phyloP scores from a whole-genome alignment of 2,888 invertebrate species.

The Charanyca ferruginea region DNA sequence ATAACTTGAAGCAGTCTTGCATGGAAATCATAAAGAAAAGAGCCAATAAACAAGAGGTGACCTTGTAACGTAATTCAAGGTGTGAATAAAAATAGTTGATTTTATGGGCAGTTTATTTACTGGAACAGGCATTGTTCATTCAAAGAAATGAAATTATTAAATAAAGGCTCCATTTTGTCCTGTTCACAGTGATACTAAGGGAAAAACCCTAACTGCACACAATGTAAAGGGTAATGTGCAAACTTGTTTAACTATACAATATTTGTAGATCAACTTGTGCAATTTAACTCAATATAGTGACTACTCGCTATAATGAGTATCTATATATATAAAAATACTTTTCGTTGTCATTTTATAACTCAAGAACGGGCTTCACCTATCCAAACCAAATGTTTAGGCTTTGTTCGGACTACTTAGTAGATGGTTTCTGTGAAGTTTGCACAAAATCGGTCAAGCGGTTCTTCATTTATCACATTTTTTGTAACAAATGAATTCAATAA shows the following conservation, averaged over 20 bases:
- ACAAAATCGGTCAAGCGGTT: no score
- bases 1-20: conserved; percentile 1
- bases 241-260: conserved; percentile 16
- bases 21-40: conserved; percentile 36
- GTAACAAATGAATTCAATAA: no score
- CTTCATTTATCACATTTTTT: no score
- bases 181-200: conserved; percentile 8
- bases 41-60: conserved; percentile 31
- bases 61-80: conserved; percentile 46
- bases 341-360: no score
- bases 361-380: no score
- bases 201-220: conserved; percentile 23
- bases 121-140: conserved; percentile 30
- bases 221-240: background rate
- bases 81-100: conserved; percentile 31
- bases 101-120: conserved; percentile 28
- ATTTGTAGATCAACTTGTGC: conserved; percentile 8
- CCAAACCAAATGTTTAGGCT: no score
- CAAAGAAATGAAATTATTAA: conserved; percentile 18
- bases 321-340: no score
- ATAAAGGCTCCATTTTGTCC: conserved; percentile 21
- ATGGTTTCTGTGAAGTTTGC: no score
- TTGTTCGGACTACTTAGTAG: no score
- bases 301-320: no score
- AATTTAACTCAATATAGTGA: background rate